Evolutionary conservation across 2,888 invertebrate species (phyloP).

Genomic region (Hyles lineata): DNA sequence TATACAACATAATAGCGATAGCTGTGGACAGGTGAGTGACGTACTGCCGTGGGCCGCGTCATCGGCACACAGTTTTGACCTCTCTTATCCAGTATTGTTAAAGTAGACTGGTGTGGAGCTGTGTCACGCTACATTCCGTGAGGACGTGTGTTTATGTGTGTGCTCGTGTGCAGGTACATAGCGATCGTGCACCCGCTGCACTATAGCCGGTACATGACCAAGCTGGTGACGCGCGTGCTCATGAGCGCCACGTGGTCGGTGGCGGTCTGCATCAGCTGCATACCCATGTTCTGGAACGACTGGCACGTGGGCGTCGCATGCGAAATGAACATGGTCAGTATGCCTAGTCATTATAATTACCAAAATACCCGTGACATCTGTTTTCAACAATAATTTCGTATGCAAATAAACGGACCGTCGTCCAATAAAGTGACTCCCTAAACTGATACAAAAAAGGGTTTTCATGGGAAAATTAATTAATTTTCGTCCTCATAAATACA

Average conservation of each 20-base stretch:
- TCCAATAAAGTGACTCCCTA: no score
- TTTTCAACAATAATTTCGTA: not conserved
- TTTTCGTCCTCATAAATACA: not conserved
- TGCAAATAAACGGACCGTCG: no score
- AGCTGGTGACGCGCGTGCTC: slow-evolving; percentile 85
- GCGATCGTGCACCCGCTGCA: slow-evolving; percentile 92
- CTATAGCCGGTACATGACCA: slow-evolving; percentile 91
- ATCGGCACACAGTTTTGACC: not conserved
- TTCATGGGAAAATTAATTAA: not conserved
- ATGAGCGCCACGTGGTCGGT: slow-evolving; percentile 88
- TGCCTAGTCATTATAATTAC: not conserved
- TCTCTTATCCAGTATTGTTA: not conserved
- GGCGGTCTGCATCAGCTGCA: slow-evolving; percentile 87
- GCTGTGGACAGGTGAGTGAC: slow-evolving; percentile 87
- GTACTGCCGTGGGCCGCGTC: slow-evolving; percentile 14
- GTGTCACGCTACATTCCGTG: not conserved
- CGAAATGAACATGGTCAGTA: slow-evolving; percentile 87
- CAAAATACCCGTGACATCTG: not conserved
- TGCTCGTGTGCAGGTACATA: slow-evolving; percentile 83
- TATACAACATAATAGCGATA: slow-evolving; percentile 91
- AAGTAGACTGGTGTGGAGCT: not conserved
- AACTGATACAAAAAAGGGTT: not conserved
- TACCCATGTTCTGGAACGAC: slow-evolving; percentile 92
- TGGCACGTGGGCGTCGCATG: slow-evolving; percentile 87
- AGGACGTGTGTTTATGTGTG: not conserved